Base-by-base conservation (phyloP, 2,113 vertebrate genomes). In the Engraulis encrasicolus region DNA sequence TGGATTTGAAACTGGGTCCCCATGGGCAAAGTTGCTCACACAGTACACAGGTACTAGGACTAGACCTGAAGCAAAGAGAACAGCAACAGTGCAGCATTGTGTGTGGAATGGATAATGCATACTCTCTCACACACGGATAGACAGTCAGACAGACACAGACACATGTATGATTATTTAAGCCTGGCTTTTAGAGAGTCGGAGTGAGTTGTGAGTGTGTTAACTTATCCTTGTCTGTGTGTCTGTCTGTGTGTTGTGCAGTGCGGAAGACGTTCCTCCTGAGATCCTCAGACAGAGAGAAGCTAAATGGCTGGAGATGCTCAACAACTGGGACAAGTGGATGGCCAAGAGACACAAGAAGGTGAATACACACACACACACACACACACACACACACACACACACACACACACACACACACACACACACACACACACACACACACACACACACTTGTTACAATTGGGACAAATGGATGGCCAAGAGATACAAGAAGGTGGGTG, bases 401-500 rank as follows among this genome's bases (percentile, higher is more conserved):
- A 23, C 20, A 61, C 58, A 27, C 20, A 61, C 58, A 61, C 58
- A 61, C 58, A 27, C 58, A 61, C 20, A 61, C 20, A 61, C 58
- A 34, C 23, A 15, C 27, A 17, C 27, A 31, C 66, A 74, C 12
- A 74, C 14, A 4, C 14, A 15, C 54, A 6, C 54, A n/a, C 19
- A 58, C 6, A 23, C 19, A 20, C 54, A 58, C 19, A n/a, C 54
- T 6, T 45, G 9, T 45, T 45, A 45, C 9, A 45, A 92, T 93
- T 99, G 98, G 98, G 98, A 99, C 94, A 99, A 98, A 78, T 99
- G 98, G 98, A 99, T 99, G 98, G 96, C 97, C 85, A 99, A 99
- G 90, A 98, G 95, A 84, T 97, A 99, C 94, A 99, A 97, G 88
- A 99, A 99, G 97, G 98, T 98, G 54, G 85, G 92, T 17, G 82